phyloP scores from a whole-genome alignment of 1,140 invertebrate genomes.

The Drosophila bifasciata region DNA sequence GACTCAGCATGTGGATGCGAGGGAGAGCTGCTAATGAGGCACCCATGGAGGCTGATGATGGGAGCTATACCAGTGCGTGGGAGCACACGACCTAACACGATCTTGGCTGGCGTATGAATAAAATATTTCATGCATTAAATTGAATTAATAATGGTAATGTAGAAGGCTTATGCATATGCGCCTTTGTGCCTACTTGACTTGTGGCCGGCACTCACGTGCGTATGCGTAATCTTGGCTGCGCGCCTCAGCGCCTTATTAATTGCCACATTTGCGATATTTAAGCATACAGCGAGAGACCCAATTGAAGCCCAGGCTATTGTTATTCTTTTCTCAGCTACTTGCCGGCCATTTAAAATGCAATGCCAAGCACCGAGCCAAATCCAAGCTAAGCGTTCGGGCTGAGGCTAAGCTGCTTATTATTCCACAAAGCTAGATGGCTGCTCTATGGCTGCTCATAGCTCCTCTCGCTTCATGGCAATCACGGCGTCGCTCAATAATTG shows the following conservation, averaged over 20 bases:
- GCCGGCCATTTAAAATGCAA: constrained; percentile 56
- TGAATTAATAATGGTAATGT: constrained; percentile 82
- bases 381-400: constrained; percentile 27
- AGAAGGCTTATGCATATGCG: constrained; percentile 66
- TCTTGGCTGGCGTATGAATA: constrained; percentile 56
- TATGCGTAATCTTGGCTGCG: constrained; percentile 41
- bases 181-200: constrained; percentile 57
- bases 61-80: not conserved
- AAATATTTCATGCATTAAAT: constrained; percentile 80
- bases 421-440: constrained; percentile 45
- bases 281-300: constrained; percentile 42
- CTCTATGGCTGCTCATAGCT: constrained; percentile 12
- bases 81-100: constrained; percentile 1
- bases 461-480: constrained; percentile 53
- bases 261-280: constrained; percentile 65
- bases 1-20: constrained; percentile 47
- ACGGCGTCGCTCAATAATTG: constrained; percentile 72
- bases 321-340: constrained; percentile 17
- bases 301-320: constrained; percentile 42
- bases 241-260: constrained; percentile 62
- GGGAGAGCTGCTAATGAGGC: constrained; percentile 57
- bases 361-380: constrained; percentile 32
- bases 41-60: constrained; percentile 52
- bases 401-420: constrained; percentile 74
- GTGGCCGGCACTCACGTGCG: constrained; percentile 33